Evolutionary conservation across 2,888 invertebrate genomes (phyloP).

Genomic region (Brenthis ino): DNA sequence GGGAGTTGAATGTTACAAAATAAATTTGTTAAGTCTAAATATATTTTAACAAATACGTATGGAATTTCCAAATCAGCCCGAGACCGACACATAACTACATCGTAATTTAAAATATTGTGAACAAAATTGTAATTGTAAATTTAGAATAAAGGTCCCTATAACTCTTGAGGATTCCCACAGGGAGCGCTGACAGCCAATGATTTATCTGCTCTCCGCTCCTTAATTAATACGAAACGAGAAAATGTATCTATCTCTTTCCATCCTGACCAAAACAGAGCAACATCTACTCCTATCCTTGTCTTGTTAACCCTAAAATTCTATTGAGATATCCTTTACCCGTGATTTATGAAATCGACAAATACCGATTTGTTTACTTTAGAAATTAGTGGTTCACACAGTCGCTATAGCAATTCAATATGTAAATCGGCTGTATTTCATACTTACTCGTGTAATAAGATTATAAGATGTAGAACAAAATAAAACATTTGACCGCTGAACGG

Average conservation of each 20-base stretch:
- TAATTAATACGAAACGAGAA: slow-evolving; percentile 70
- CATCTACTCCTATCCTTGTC: slow-evolving; percentile 49
- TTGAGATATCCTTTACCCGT: slow-evolving; percentile 74
- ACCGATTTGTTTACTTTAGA: slow-evolving; percentile 80
- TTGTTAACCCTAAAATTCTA: slow-evolving; percentile 60
- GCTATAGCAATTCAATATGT: slow-evolving; percentile 66
- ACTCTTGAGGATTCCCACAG: slow-evolving; percentile 80
- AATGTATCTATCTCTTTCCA: slow-evolving; percentile 57
- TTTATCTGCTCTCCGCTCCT: slow-evolving; percentile 74
- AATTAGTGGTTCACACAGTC: slow-evolving; percentile 71
- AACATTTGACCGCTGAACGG: slow-evolving; percentile 25
- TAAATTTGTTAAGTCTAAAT: slow-evolving; percentile 8
- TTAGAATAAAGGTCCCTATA: slow-evolving; percentile 80
- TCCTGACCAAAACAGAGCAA: slow-evolving; percentile 40
- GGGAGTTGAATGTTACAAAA: background rate
- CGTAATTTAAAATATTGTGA: slow-evolving; percentile 70
- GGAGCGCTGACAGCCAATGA: slow-evolving; percentile 79
- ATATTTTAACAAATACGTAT: slow-evolving; percentile 31
- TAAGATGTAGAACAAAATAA: slow-evolving; percentile 42
- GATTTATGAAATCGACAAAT: slow-evolving; percentile 71
- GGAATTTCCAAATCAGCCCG: slow-evolving; percentile 47
- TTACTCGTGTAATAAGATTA: slow-evolving; percentile 44
- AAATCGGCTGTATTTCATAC: slow-evolving; percentile 52
- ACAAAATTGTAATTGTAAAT: slow-evolving; percentile 80
- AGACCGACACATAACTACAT: slow-evolving; percentile 46